Base-by-base conservation (phyloP, 2,888 invertebrate genomes). In the Eudemis profundana region DNA sequence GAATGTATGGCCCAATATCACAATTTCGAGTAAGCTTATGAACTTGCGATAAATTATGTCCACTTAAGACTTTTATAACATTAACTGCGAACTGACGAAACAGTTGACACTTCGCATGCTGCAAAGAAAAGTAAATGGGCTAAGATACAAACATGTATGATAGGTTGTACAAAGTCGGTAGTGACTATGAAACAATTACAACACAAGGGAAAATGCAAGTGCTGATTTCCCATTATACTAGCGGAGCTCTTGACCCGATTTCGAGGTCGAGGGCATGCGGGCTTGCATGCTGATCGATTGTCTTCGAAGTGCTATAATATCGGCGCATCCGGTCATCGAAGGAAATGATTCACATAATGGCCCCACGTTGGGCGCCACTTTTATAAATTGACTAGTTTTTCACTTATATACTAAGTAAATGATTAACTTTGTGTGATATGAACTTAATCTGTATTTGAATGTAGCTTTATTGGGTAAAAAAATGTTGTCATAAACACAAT, bases 221-320 rank as follows among this genome's bases (percentile, higher is more conserved):
- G 64, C 21, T 46, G 57, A 7, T 62, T 56, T 53, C 50, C 47
- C 23, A 57, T 64, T 69, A 68, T 64, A n/a, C n/a, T 68, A 69
- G 36, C 29, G 33, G 36, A 53, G 54, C 49, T 49, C 69, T 67
- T 67, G 69, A 69, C 64, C 69, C 42, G 61, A 54, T 59, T 61
- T 61, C 56, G 44, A 59, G 62, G 68, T 46, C 56, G 54, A 54
- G 63, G 62, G 46, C 49, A 27, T 44, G 40, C 33, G 53, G 38
- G 47, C 51, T 15, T 33, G 61, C 47, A 27, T 47, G 51, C 40
- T 49, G 12, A 42, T 61, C 66, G 61, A 49, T 63, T 56, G 47
- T 63, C 54, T 56, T 36, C 36, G 3, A 46, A 38, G 15, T 23
- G n/a, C 53, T 7, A 8, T 21, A 27, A 17, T 56, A 56, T 23